These are phyloP conservation scores for Dione vanillae DNA, from an alignment of 2,888 invertebrate genomes.

Conservation along the genomic window DNA sequence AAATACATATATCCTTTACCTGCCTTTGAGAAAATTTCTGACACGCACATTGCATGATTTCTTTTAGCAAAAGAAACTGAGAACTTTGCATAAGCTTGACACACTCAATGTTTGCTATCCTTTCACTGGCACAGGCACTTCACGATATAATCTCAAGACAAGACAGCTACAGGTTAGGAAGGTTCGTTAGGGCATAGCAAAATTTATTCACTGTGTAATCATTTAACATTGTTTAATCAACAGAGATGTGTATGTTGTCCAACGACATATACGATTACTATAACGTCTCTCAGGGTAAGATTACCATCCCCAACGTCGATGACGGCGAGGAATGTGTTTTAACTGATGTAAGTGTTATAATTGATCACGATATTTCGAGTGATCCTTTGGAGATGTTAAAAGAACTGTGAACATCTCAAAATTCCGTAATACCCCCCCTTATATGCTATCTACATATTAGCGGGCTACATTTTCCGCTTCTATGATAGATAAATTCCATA, in stretches of 20 bases:
- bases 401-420: slow-evolving; percentile 39
- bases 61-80: slow-evolving; percentile 76
- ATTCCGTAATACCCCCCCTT: slow-evolving; percentile 10
- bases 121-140: slow-evolving; percentile 75
- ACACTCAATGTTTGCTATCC: slow-evolving; percentile 58
- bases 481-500: slow-evolving; percentile 30
- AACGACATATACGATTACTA: slow-evolving; percentile 96
- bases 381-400: slow-evolving; percentile 44
- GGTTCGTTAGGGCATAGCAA: slow-evolving; percentile 45
- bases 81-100: slow-evolving; percentile 74
- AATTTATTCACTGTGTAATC: slow-evolving; percentile 49
- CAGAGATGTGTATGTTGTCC: slow-evolving; percentile 92
- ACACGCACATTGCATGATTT: slow-evolving; percentile 74
- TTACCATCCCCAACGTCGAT: slow-evolving; percentile 96
- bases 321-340: slow-evolving; percentile 96
- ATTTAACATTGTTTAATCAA: slow-evolving; percentile 65
- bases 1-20: slow-evolving; percentile 49
- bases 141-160: slow-evolving; percentile 61
- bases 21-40: slow-evolving; percentile 63
- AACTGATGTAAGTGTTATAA: slow-evolving; percentile 92
- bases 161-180: slow-evolving; percentile 55
- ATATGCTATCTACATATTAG: not conserved
- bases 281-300: slow-evolving; percentile 98
- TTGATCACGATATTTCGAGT: slow-evolving; percentile 42
- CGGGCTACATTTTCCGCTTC: slow-evolving; percentile 4